These are phyloP conservation scores for Eptesicus fuscus DNA, from an alignment of 2,113 vertebrate species.

Conservation along the genomic window DNA sequence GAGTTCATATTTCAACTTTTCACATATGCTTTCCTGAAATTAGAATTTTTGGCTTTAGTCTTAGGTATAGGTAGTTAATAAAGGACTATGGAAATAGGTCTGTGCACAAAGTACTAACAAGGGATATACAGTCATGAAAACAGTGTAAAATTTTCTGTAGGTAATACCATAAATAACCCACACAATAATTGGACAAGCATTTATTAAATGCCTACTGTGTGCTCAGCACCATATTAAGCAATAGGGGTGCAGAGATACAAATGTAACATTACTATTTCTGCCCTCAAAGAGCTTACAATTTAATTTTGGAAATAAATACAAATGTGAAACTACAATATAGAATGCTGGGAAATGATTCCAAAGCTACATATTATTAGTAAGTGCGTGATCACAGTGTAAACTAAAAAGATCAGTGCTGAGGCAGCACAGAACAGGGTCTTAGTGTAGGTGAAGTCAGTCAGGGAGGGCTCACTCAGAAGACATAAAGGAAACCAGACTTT, in stretches of 20 bases:
- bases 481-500: not conserved
- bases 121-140: not conserved
- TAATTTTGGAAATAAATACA: slow-evolving; percentile 68
- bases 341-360: slow-evolving; percentile 54
- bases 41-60: not conserved
- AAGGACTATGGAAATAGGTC: not conserved
- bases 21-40: not conserved
- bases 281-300: slow-evolving; percentile 74
- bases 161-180: slow-evolving; percentile 46
- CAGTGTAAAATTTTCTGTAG: not conserved
- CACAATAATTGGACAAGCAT: slow-evolving; percentile 63
- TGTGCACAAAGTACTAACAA: not conserved
- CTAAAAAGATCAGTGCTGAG: slow-evolving; percentile 7
- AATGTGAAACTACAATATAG: slow-evolving; percentile 35
- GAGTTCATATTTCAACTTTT: slow-evolving; percentile 26
- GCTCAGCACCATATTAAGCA: slow-evolving; percentile 70
- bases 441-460: not conserved
- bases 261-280: slow-evolving; percentile 58
- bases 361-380: slow-evolving; percentile 51
- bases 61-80: not conserved
- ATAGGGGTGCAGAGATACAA: slow-evolving; percentile 52
- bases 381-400: slow-evolving; percentile 23
- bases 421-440: not conserved
- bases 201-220: slow-evolving; percentile 73
- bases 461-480: not conserved